Conservation (phyloP, 1,140 invertebrate species). For the Heliothis subflexa region DNA sequence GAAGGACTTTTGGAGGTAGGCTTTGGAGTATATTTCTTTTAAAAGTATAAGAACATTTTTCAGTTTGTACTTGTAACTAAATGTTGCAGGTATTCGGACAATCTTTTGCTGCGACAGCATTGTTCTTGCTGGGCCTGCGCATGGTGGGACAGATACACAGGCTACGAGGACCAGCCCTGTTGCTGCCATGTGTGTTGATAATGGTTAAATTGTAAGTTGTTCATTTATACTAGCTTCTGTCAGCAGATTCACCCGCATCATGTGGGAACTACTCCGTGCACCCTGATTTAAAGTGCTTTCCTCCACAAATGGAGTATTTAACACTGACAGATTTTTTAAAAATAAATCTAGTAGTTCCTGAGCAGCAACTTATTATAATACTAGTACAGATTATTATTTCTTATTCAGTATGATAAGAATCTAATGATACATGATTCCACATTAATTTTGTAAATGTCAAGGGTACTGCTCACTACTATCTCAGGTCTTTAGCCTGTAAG, state of each 20-base stretch:
- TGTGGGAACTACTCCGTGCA: not conserved
- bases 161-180: slow-evolving; percentile 90
- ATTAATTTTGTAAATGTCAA: no score
- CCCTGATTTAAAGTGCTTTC: no score
- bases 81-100: slow-evolving; percentile 91
- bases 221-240: not conserved
- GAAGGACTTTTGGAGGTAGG: slow-evolving; percentile 91
- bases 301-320: no score
- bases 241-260: not conserved
- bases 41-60: not conserved
- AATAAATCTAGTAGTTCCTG: no score
- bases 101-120: slow-evolving; percentile 95
- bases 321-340: no score
- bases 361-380: no score
- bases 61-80: not conserved
- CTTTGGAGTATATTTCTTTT: no score
- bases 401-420: no score
- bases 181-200: slow-evolving; percentile 95
- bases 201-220: slow-evolving; percentile 93
- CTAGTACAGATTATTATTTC: no score
- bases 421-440: no score
- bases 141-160: slow-evolving; percentile 97
- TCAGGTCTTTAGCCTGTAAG: no score
- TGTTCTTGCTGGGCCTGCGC: slow-evolving; percentile 95
- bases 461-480: no score